Evolutionary conservation across 2,888 invertebrate genomes (phyloP).

Genomic region (Phytoseiulus persimilis): DNA sequence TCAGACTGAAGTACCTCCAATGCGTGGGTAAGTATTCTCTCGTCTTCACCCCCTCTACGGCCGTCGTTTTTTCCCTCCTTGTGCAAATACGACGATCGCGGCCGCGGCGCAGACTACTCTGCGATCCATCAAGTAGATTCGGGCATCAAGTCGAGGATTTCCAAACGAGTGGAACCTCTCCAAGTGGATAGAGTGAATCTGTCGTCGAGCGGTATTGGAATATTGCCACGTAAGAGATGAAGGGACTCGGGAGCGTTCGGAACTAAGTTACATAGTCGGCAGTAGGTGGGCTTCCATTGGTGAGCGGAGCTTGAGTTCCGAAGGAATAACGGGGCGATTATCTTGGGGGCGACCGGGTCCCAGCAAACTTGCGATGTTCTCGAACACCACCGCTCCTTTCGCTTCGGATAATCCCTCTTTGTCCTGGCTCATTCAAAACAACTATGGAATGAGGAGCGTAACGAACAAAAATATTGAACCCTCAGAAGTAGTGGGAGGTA

Average conservation of each 20-base stretch:
- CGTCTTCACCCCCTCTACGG: conserved; percentile 16
- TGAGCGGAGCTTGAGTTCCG: too few relatives aligned
- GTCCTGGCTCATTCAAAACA: not conserved
- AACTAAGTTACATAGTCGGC: too few relatives aligned
- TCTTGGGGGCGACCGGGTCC: too few relatives aligned
- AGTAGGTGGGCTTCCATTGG: too few relatives aligned
- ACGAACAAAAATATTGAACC: conserved; percentile 13
- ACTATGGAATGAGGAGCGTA: not conserved
- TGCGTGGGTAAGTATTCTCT: conserved; percentile 62
- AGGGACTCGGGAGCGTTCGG: too few relatives aligned
- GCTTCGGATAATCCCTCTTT: too few relatives aligned
- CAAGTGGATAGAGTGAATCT: not conserved
- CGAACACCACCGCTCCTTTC: too few relatives aligned
- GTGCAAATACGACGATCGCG: not conserved
- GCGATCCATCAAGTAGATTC: conserved; percentile 28
- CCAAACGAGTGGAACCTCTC: not conserved
- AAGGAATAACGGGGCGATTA: too few relatives aligned
- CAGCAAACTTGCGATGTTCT: too few relatives aligned
- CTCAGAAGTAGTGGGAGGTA: not conserved
- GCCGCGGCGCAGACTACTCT: too few relatives aligned
- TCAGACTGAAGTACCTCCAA: conserved; percentile 76
- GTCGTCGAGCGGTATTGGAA: too few relatives aligned
- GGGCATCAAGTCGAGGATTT: not conserved
- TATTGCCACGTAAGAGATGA: too few relatives aligned
- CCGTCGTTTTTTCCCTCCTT: not conserved